Evolutionary conservation across 2,113 vertebrate genomes (phyloP).

Genomic region (Oryzias woworae): DNA sequence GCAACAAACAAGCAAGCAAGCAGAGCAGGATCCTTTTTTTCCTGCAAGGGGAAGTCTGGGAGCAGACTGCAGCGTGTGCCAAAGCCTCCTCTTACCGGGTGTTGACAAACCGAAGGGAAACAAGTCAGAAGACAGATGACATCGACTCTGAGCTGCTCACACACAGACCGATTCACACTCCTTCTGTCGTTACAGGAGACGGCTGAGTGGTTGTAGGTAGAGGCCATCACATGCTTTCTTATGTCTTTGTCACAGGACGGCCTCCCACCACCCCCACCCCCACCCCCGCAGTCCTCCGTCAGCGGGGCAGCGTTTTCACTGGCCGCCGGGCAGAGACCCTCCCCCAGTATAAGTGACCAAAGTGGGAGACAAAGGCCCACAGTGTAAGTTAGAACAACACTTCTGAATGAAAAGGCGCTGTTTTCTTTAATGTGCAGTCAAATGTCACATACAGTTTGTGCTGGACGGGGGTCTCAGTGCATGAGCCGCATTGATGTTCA

Average conservation of each 20-base stretch:
- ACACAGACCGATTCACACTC: conserved; percentile 49
- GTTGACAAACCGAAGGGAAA: conserved; percentile 42
- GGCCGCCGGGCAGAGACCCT: conserved; percentile 81
- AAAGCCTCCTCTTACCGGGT: conserved; percentile 44
- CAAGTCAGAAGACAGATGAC: conserved; percentile 52
- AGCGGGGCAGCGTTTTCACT: conserved; percentile 78
- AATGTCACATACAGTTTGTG: conserved; percentile 45
- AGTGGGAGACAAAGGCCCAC: conserved; percentile 87
- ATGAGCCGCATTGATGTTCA: conserved; percentile 9
- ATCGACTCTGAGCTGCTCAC: conserved; percentile 42
- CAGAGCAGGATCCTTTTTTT: conserved; percentile 30
- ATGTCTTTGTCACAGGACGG: conserved; percentile 62
- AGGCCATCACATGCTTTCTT: conserved; percentile 33
- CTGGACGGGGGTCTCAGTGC: conserved; percentile 22
- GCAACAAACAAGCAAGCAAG: conserved; percentile 71
- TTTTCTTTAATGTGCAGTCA: conserved; percentile 52
- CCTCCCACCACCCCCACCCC: conserved; percentile 83
- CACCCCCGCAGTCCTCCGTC: conserved; percentile 85
- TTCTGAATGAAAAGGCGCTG: conserved; percentile 42
- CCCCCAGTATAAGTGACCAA: conserved; percentile 83
- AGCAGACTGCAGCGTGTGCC: conserved; percentile 41
- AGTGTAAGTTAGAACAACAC: conserved; percentile 86
- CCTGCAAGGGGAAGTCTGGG: conserved; percentile 26
- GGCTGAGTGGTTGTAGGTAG: not conserved
- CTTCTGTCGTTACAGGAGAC: conserved; percentile 17